Conservation (phyloP, 1,140 invertebrate genomes). For the Aricia agestis region DNA sequence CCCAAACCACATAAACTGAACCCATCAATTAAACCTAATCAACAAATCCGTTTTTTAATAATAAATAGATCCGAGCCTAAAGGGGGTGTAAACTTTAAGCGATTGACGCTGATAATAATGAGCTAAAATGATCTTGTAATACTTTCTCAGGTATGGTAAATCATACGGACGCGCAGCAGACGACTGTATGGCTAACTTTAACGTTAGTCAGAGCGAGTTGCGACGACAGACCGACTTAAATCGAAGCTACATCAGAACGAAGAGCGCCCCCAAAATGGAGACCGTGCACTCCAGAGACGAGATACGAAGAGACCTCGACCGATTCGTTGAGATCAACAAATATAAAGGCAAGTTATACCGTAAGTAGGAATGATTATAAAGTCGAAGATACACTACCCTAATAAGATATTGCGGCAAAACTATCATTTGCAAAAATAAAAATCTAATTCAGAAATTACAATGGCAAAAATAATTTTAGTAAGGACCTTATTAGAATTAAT, state of each 20-base stretch:
- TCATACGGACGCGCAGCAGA: conserved; percentile 83
- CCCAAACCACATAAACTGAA: too few relatives aligned
- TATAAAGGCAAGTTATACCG: conserved; percentile 68
- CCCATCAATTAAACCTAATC: too few relatives aligned
- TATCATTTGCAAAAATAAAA: too few relatives aligned
- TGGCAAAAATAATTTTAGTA: too few relatives aligned
- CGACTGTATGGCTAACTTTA: conserved; percentile 81
- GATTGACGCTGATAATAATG: too few relatives aligned
- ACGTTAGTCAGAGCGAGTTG: conserved; percentile 75
- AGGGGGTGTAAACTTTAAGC: too few relatives aligned
- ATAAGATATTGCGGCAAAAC: too few relatives aligned
- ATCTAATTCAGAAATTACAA: too few relatives aligned
- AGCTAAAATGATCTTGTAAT: neutral
- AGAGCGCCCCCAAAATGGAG: conserved; percentile 76
- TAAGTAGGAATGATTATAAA: too few relatives aligned
- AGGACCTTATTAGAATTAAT: neutral
- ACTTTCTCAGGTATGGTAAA: conserved; percentile 77
- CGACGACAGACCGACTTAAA: conserved; percentile 73
- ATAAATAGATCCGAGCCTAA: too few relatives aligned
- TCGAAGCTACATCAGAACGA: conserved; percentile 67
- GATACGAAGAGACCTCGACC: conserved; percentile 65
- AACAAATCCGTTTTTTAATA: too few relatives aligned
- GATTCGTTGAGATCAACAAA: conserved; percentile 73
- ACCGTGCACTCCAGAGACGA: conserved; percentile 75
- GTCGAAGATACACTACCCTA: too few relatives aligned